Evolutionary conservation across 2,888 invertebrate species (phyloP).

Genomic region (Diarsia mendica): DNA sequence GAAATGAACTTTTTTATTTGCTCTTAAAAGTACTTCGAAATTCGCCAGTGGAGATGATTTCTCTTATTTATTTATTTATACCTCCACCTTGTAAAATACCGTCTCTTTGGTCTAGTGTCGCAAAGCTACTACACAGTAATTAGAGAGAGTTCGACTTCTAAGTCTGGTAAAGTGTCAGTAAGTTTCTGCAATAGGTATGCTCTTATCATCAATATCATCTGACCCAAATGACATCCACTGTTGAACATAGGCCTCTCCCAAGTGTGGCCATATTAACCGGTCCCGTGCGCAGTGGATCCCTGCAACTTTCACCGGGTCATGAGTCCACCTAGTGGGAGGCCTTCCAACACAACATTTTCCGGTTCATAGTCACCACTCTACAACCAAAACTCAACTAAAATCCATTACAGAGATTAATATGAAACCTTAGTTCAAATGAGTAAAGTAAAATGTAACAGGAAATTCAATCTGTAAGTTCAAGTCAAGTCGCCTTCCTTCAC

Average conservation of each 20-base stretch:
- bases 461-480: constrained; percentile 10
- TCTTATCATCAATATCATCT: too few relatives aligned
- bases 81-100: not conserved
- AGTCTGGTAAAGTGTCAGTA: not conserved
- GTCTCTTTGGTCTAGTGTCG: not conserved
- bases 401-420: not conserved
- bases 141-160: not conserved
- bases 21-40: constrained; percentile 4
- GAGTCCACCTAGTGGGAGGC: too few relatives aligned
- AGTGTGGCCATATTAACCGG: too few relatives aligned
- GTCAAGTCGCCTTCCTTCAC: not conserved
- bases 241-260: too few relatives aligned
- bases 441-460: not conserved
- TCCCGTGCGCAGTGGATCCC: too few relatives aligned
- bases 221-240: too few relatives aligned
- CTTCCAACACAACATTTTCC: too few relatives aligned
- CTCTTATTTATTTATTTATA: not conserved
- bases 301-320: too few relatives aligned
- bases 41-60: constrained; percentile 3
- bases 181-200: not conserved
- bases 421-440: not conserved
- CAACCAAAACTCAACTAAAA: too few relatives aligned
- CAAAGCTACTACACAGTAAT: too few relatives aligned
- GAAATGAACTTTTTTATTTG: constrained; percentile 29
- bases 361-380: too few relatives aligned